Percentiles rank a stretch among this genome's conserved stretches.
Conservation (phyloP, 2,888 invertebrate genomes). For the Drosophila yooni region DNA sequence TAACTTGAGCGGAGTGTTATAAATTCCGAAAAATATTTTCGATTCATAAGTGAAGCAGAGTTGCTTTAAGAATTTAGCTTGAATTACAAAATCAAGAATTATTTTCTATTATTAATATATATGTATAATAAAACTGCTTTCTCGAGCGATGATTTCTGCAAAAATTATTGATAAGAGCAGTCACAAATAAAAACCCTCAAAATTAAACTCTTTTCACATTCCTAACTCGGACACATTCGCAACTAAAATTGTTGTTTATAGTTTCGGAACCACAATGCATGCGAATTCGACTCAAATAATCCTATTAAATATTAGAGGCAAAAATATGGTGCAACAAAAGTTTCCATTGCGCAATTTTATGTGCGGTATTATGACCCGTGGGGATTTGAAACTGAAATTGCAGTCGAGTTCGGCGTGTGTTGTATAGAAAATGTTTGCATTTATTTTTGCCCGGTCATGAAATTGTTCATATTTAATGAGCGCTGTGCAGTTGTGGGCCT, state of each 20-base stretch:
- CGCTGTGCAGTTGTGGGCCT: conserved; percentile 6
- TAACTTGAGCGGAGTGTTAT: neutral
- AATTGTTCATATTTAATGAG: conserved; percentile 70
- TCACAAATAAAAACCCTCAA: neutral
- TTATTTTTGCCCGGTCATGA: conserved; percentile 56
- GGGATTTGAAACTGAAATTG: conserved; percentile 50
- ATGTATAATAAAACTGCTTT: neutral
- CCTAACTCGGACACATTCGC: neutral
- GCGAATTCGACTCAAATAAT: neutral
- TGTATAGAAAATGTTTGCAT: conserved; percentile 37
- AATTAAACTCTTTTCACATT: neutral
- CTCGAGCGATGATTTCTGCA: neutral
- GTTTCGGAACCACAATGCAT: neutral
- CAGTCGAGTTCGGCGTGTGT: conserved; percentile 20
- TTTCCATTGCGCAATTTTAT: conserved; percentile 1
- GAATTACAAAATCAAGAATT: neutral
- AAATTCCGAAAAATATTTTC: neutral
- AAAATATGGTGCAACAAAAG: conserved; percentile 1
- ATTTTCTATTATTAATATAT: neutral
- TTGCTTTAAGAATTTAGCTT: neutral
- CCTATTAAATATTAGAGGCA: neutral
- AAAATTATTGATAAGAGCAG: neutral
- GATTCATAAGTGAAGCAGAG: neutral
- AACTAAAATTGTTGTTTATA: neutral
- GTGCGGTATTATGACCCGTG: neutral